Evolutionary conservation across 1,140 invertebrate species (phyloP).

Genomic region (Lepidurus apus): DNA sequence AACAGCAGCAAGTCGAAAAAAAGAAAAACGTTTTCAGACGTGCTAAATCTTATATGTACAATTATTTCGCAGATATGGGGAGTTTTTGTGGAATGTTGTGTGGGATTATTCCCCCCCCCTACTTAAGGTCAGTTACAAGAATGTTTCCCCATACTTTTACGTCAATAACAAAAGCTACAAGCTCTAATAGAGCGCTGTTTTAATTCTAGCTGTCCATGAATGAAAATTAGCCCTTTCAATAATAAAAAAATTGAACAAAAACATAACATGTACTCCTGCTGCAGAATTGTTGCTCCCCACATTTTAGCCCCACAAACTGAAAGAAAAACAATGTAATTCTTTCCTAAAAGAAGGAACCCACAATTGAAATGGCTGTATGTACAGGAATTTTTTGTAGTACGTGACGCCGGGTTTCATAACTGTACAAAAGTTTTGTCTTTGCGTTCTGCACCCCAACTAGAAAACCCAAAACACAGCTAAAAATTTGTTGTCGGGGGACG

Average conservation of each 20-base stretch:
- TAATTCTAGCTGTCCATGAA: neutral
- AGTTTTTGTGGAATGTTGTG: neutral
- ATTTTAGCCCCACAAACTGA: neutral
- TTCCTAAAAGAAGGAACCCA: conserved; percentile 15
- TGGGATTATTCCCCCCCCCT: neutral
- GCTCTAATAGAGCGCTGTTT: neutral
- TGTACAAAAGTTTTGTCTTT: neutral
- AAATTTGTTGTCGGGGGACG: neutral
- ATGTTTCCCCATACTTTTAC: neutral
- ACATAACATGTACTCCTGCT: conserved; percentile 3
- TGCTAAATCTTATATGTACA: neutral
- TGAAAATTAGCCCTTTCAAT: neutral
- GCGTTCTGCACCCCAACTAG: neutral
- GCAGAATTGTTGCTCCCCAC: neutral
- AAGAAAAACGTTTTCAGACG: neutral
- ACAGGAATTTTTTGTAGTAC: neutral
- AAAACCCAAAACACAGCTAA: conserved; percentile 11
- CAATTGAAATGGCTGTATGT: conserved; percentile 6
- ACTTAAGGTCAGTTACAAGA: neutral
- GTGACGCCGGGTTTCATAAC: neutral
- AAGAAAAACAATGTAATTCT: neutral
- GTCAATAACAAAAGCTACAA: neutral
- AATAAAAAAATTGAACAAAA: neutral
- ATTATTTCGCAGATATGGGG: neutral
- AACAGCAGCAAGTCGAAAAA: neutral